A percentile compares a stretch with the other conserved stretches of the same genome.
phyloP scores from a whole-genome alignment of 92 coral and sea anemone genomes.

The Phenganax marumi region DNA sequence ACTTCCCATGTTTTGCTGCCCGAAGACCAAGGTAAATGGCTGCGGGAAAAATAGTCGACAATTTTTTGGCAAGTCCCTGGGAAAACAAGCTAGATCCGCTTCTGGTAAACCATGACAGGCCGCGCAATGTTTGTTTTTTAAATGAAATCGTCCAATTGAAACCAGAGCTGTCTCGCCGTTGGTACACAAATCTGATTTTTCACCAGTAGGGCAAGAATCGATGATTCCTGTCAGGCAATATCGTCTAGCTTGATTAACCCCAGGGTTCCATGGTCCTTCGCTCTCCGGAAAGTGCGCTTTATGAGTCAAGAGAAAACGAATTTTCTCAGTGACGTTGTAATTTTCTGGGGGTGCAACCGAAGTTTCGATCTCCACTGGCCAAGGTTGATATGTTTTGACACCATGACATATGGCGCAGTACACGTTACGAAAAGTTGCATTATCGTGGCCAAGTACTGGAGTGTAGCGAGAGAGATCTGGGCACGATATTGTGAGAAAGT shows the following conservation, averaged over 20 bases:
- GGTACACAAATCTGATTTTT: neutral
- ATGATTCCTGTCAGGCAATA: slow-evolving; percentile 14
- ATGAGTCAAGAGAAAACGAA: neutral
- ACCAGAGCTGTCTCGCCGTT: slow-evolving; percentile 13
- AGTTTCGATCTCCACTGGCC: slow-evolving; percentile 18
- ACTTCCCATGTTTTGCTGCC: neutral
- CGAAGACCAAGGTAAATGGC: slow-evolving; percentile 14
- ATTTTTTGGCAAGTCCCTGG: neutral
- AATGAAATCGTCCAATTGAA: neutral
- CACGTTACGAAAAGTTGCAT: slow-evolving; percentile 45
- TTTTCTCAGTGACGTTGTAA: slow-evolving; percentile 27
- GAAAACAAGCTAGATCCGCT: slow-evolving; percentile 1
- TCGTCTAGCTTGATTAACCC: slow-evolving; percentile 25
- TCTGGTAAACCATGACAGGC: neutral
- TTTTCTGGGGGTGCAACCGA: slow-evolving; percentile 20
- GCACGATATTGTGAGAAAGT: neutral
- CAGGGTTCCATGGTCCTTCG: slow-evolving; percentile 9
- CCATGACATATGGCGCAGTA: no score
- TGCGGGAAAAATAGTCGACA: neutral
- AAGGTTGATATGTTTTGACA: neutral
- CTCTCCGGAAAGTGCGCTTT: neutral
- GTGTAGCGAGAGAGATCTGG: slow-evolving; percentile 7
- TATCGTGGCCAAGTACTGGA: slow-evolving; percentile 28
- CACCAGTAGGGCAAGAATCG: neutral
- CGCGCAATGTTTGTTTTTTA: slow-evolving; percentile 15